Evolutionary conservation across 2,888 invertebrate species (phyloP), one percentile per base, ranked within the genome.

Genomic region (Ormyrus thymus): DNA sequence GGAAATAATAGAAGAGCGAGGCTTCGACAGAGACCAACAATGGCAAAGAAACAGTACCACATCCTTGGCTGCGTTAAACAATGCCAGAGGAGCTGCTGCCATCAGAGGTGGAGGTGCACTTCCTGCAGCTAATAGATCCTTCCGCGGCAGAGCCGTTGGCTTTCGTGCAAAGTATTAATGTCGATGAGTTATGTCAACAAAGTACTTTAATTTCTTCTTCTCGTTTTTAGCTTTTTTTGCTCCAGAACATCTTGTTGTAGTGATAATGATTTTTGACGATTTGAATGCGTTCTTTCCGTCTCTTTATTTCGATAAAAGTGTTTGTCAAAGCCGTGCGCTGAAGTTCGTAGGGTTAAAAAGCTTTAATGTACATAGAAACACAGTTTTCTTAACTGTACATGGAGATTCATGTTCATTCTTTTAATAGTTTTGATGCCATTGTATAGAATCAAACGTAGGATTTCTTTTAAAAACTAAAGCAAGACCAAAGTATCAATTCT

Each of bases 1-100:
- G 15, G 66, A 81, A 10, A 81, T 81, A 15, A 78, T 81, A 29
- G 81, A 81, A 61, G 81, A 81, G 11, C 71, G 76, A 6, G 72
- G 72, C 5, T 53, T 79, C 11, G 69, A 68, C 6, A 45, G 69
- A n/a, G 68, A 70, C 0, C 43, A 46, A 6, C 6, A 59, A 0
- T 75, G 78, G 80, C 64, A 45, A 9, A 68, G 66, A 7, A 56
- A 9, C 43, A 29, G 5, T 55, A 46, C n/a, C 10, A 51, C 58
- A 1, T 43, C 13, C 1, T 29, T 65, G 6, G 7, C 45, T 9
- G 59, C 51, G n/a, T 76, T 61, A 46, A 78, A 73, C 29, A 74
- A 74, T 13, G 71, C 58, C 5, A 56, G 65, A 46, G 59, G 71
- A 6, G 71, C 55, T 8, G 65, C 59, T 6, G 48, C 65, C 0